phyloP scores from a whole-genome alignment of 2,113 vertebrate genomes.

The Hemichromis elongatus region DNA sequence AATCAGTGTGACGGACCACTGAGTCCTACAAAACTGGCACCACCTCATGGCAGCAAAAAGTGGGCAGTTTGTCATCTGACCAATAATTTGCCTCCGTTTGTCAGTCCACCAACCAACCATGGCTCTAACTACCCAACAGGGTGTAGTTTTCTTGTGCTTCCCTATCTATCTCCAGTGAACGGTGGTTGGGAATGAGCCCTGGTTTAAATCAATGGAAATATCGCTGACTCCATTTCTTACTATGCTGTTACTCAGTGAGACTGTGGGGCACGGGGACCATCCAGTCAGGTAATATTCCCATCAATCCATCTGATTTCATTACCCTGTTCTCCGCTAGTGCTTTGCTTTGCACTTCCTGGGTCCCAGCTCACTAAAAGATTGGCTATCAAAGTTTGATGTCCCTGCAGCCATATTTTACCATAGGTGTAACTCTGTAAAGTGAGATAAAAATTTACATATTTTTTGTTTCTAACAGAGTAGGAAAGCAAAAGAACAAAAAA shows the following conservation, averaged over 20 bases:
- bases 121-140: neutral
- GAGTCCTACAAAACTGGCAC: neutral
- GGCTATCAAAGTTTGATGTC: conserved; percentile 31
- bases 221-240: conserved; percentile 38
- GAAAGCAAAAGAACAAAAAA: neutral
- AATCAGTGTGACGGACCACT: neutral
- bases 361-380: conserved; percentile 9
- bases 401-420: conserved; percentile 7
- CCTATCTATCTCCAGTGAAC: neutral
- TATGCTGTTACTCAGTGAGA: conserved; percentile 29
- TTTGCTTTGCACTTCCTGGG: conserved; percentile 16
- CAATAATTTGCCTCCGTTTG: neutral
- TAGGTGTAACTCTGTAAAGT: neutral
- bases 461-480: neutral
- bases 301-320: conserved; percentile 53
- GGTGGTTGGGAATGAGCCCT: neutral
- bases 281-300: conserved; percentile 34
- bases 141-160: conserved; percentile 24
- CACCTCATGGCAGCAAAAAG: neutral
- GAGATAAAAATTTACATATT: neutral
- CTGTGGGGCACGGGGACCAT: neutral
- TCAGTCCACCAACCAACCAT: neutral
- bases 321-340: conserved; percentile 10
- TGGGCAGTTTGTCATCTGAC: neutral
- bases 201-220: conserved; percentile 47